phyloP scores from a whole-genome alignment of 2,888 invertebrate genomes.

The Phasia obesa region DNA sequence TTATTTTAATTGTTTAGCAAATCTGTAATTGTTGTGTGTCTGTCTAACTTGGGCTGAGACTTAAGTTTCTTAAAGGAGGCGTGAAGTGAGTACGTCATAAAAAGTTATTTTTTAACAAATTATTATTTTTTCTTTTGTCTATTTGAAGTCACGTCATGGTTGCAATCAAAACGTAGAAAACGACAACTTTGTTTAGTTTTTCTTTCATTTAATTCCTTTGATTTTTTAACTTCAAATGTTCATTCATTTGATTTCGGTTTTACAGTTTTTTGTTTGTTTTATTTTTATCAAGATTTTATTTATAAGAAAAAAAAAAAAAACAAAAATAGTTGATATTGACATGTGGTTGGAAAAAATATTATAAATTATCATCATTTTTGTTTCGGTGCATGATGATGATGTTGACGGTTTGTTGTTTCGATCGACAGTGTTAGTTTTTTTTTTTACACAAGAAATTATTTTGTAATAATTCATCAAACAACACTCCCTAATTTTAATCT shows the following conservation, averaged over 20 bases:
- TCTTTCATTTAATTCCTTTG: slow-evolving; percentile 14
- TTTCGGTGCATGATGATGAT: background rate
- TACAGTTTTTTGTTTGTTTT: slow-evolving; percentile 41
- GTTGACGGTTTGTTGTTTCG: slow-evolving; percentile 47
- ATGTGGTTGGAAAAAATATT: slow-evolving; percentile 63
- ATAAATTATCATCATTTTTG: slow-evolving; percentile 58
- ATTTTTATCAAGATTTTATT: slow-evolving; percentile 63
- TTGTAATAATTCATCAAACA: slow-evolving; percentile 64
- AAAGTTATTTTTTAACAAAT: slow-evolving; percentile 31
- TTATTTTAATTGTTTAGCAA: slow-evolving; percentile 37
- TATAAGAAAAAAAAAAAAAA: slow-evolving; percentile 19
- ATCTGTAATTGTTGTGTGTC: slow-evolving; percentile 21
- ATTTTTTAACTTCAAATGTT: background rate
- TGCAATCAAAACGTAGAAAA: slow-evolving; percentile 21
- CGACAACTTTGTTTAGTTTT: slow-evolving; percentile 41
- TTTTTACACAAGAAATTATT: slow-evolving; percentile 35
- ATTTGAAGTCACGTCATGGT: slow-evolving; percentile 57
- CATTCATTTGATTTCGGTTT: slow-evolving; percentile 31
- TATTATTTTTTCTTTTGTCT: slow-evolving; percentile 56
- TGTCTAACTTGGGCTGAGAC: slow-evolving; percentile 15
- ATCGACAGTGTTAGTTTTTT: background rate
- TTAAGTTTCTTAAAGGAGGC: slow-evolving; percentile 57
- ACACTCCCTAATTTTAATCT: slow-evolving; percentile 60
- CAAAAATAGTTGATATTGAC: slow-evolving; percentile 53
- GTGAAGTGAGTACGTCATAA: slow-evolving; percentile 52